Evolutionary conservation across 2,797 vertebrate species (phyloP).

Genomic region (Sebastiscus tertius): DNA sequence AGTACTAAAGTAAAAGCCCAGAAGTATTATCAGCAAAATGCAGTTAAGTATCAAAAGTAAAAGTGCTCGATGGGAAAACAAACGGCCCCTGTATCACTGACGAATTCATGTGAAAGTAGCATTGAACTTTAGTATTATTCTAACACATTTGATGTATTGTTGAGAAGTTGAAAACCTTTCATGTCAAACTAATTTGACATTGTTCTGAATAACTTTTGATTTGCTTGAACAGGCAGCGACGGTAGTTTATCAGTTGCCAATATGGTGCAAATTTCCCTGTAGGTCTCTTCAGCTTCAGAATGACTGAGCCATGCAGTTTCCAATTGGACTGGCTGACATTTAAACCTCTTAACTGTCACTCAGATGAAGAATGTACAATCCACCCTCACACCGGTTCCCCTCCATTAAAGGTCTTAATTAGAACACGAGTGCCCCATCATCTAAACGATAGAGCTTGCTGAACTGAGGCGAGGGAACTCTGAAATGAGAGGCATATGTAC

Average conservation of each 20-base stretch:
- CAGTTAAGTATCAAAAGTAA: neutral
- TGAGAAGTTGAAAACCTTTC: neutral
- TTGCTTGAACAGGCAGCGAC: neutral
- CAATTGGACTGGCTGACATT: constrained; percentile 39
- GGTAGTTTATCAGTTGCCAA: neutral
- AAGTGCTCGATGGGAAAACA: neutral
- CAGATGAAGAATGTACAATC: constrained; percentile 51
- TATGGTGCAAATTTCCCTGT: neutral
- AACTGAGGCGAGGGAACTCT: constrained; percentile 18
- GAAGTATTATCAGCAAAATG: neutral
- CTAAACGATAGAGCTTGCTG: constrained; percentile 51
- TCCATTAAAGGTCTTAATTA: constrained; percentile 71
- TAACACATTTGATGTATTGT: neutral
- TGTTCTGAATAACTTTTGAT: neutral
- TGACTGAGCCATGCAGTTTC: neutral
- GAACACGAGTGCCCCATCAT: constrained; percentile 42
- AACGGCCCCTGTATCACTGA: no score
- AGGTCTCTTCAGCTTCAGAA: neutral
- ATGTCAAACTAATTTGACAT: neutral
- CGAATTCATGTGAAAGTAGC: no score
- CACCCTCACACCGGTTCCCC: constrained; percentile 33
- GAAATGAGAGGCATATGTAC: constrained; percentile 7
- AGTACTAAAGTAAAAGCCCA: neutral
- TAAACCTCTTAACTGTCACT: constrained; percentile 43
- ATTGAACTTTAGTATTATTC: no score